Base-by-base conservation (phyloP, 2,113 vertebrate species). In the Ictidomys tridecemlineatus region DNA sequence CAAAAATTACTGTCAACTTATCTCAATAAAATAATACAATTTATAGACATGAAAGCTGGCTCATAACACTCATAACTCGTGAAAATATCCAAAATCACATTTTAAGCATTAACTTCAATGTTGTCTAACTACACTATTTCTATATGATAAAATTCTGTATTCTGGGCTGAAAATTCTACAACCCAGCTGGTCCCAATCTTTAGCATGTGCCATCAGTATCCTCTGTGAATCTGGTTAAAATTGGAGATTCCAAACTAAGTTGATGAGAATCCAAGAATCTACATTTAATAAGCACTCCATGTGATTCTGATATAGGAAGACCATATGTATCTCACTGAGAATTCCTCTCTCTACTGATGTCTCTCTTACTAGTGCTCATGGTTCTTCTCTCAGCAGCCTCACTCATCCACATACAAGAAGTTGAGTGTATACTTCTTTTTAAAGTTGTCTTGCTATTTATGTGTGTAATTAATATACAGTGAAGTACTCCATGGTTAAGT, bases 1-100 rank as follows among this genome's bases (percentile, higher is more conserved):
- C 65, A 61, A 93, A 93, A 94, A 79, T 96, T 53, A 92, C n/a
- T 86, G 51, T 96, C 70, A 92, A 93, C n/a, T 92, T 69, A 87
- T 96, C 28, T 70, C 83, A 93, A 95, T 69, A 83, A 96, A 97
- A 90, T 94, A 92, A 93, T 87, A 93, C 95, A 85, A 92, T 80
- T 96, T 86, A 51, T 80, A 85, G 78, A 86, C 39, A 53, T 65
- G 69, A 93, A 98, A 95, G n/a, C 80, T 94, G 84, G 96, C 63
- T 95, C 84, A 93, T 72, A 93, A 67, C 63, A 93, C 34, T 88
- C 67, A 61, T 92, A 91, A 93, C n/a, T 93, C 65, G 8, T 73
- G 69, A 96, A 96, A 96, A 78, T 90, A 91, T 77, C 92, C 82
- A 88, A 94, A 88, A 93, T 96, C 83, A 85, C 61, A 94, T 94